Base-by-base conservation (phyloP, 2,797 vertebrate species). In the Acrossocheilus wenchowensis region DNA sequence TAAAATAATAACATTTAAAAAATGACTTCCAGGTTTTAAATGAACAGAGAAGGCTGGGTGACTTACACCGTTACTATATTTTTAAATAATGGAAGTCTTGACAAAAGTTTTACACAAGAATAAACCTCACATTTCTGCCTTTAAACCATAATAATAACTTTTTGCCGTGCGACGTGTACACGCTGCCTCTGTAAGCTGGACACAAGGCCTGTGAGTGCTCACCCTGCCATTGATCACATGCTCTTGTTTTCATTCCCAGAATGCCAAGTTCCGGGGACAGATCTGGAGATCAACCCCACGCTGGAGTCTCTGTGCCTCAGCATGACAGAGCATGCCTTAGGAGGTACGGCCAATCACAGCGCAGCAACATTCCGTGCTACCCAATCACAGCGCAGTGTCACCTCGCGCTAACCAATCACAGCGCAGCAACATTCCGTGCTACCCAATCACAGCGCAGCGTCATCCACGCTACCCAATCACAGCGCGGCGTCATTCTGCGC, bases 241-340 rank as follows among this genome's bases (percentile, higher is more conserved):
- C 30, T 89, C 78, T 84, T 68, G 52, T 39, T 64, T 87, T 0
- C n/a, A 85, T 84, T 54, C 74, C 26, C 90, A 99, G 97, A 98
- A 94, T 98, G 97, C 95, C 96, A 97, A 92, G 95, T 96, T 93
- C 97, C 97, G 88, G 97, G 97, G 90, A 96, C 97, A 41, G 97
- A 99, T 93, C 96, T 97, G 93, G 98, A 99, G 95, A 99, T 99
- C 93, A 98, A 98, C 94, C 97, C 97, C 87, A 98, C 97, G 92
- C 95, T 99, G 96, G 98, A 99, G 95, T 99, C 98, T 90, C 96
- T 99, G 95, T 99, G 98, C 95, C 97, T 99, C 96, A 98, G 98
- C 96, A 99, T 98, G 98, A 99, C 98, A 41, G 97, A 99, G 96
- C 98, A 98, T 92, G 97, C 98, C 93, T 97, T 99, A 96, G 98